Conservation (phyloP, 2,797 vertebrate genomes). For the Cynodonichthys magdalenae region DNA sequence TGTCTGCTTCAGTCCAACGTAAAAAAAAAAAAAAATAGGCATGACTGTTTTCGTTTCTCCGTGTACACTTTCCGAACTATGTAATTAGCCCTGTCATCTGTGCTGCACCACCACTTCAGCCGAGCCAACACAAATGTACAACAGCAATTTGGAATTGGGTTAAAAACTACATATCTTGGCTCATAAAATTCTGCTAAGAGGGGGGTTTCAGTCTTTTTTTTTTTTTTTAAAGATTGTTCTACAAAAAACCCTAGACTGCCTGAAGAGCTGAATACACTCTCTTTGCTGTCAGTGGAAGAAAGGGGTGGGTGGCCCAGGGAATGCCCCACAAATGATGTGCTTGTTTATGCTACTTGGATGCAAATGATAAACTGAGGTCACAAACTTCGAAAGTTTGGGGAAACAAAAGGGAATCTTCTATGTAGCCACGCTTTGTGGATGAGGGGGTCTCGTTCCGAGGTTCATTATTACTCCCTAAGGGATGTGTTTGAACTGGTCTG, state of each 20-base stretch:
- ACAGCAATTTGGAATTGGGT: constrained; percentile 57
- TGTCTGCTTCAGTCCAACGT: constrained; percentile 50
- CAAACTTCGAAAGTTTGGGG: constrained; percentile 43
- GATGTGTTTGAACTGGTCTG: constrained; percentile 58
- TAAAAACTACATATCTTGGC: constrained; percentile 57
- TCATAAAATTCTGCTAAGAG: constrained; percentile 46
- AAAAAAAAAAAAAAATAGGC: constrained; percentile 72
- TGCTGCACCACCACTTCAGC: constrained; percentile 52
- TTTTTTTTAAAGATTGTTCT: constrained; percentile 63
- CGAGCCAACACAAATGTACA: constrained; percentile 72
- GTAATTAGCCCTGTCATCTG: constrained; percentile 78
- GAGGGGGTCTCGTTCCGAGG: constrained; percentile 41
- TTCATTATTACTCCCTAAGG: constrained; percentile 53
- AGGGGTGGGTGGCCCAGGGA: constrained; percentile 62
- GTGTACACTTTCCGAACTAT: constrained; percentile 64
- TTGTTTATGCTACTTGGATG: constrained; percentile 70
- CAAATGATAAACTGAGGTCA: constrained; percentile 71
- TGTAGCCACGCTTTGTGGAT: constrained; percentile 37
- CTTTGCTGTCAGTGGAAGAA: constrained; percentile 50
- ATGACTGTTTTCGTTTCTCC: constrained; percentile 66
- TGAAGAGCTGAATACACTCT: constrained; percentile 59
- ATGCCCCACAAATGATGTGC: constrained; percentile 61
- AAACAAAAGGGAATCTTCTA: constrained; percentile 57
- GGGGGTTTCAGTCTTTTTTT: constrained; percentile 55
- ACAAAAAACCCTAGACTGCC: constrained; percentile 53